A percentile compares a stretch with the other conserved stretches of the same genome.
Conservation (phyloP, 2,888 invertebrate genomes). For the Mythimna loreyi region DNA sequence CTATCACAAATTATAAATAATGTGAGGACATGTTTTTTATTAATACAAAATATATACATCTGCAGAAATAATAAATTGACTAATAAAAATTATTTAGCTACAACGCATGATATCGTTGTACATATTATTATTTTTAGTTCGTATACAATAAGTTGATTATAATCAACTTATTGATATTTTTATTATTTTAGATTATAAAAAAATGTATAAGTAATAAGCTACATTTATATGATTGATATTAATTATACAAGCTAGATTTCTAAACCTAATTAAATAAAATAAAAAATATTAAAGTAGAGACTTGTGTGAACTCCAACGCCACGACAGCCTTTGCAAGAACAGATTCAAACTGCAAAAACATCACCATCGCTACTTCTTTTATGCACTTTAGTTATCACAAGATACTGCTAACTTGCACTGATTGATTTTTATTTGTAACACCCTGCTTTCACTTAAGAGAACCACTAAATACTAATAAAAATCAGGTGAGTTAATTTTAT, state of each 20-base stretch:
- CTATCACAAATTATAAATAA: too few species aligned
- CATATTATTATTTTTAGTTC: too few species aligned
- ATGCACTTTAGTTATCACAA: constrained; percentile 2
- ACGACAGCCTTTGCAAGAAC: constrained; percentile 19
- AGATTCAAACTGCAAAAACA: constrained; percentile 44
- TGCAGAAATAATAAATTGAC: background rate
- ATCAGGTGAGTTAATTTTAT: constrained; percentile 22
- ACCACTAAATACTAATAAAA: constrained; percentile 4
- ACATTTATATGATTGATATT: too few species aligned
- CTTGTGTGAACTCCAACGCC: constrained; percentile 42
- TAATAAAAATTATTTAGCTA: background rate
- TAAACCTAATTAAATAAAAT: background rate
- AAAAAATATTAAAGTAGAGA: constrained; percentile 2
- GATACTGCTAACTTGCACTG: constrained; percentile 5
- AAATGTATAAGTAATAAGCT: too few species aligned
- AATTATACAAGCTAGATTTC: too few species aligned
- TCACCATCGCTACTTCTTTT: constrained; percentile 39
- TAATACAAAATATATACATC: too few species aligned
- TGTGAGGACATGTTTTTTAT: too few species aligned
- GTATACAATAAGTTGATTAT: too few species aligned
- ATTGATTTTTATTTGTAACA: constrained; percentile 12
- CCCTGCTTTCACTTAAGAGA: constrained; percentile 9
- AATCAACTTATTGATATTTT: too few species aligned
- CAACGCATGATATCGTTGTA: too few species aligned
- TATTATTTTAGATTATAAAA: too few species aligned